Percentiles rank a stretch among this genome's conserved stretches.
Evolutionary conservation across 2,888 invertebrate genomes (phyloP).

Genomic region (Catocala fraxini): DNA sequence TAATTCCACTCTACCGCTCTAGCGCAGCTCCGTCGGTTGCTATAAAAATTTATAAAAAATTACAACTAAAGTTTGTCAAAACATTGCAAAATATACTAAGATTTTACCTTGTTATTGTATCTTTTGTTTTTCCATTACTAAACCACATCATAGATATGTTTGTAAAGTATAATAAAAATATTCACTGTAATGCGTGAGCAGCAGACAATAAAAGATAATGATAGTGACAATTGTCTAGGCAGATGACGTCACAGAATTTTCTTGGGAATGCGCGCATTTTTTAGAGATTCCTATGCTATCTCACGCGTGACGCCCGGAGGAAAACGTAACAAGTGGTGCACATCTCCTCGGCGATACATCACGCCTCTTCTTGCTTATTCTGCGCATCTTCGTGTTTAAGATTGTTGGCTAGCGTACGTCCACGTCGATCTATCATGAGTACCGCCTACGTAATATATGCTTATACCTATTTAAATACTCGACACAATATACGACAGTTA

Average conservation of each 20-base stretch:
- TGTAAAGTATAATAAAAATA: no score
- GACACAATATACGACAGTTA: constrained; percentile 16
- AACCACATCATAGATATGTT: no score
- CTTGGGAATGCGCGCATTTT: no score
- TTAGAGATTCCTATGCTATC: background rate
- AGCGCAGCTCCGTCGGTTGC: no score
- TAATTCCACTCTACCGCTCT: no score
- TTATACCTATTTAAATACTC: constrained; percentile 21
- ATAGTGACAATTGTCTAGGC: no score
- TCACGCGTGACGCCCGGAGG: background rate
- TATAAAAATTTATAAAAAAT: no score
- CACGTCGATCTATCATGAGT: constrained; percentile 32
- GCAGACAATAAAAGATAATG: no score
- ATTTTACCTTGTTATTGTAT: constrained; percentile 4
- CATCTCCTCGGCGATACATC: constrained; percentile 26
- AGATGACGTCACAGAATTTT: no score
- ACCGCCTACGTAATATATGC: constrained; percentile 41
- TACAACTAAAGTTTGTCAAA: background rate
- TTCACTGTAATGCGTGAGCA: no score
- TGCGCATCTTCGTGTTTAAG: constrained; percentile 41
- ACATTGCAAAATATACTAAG: background rate
- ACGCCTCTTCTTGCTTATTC: constrained; percentile 29
- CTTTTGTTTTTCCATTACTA: background rate
- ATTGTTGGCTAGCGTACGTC: constrained; percentile 53
- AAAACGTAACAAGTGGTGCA: constrained; percentile 14